A percentile compares a stretch with the other conserved stretches of the same genome.
Conservation (phyloP, 2,797 vertebrate genomes). For the Sciurus carolinensis region DNA sequence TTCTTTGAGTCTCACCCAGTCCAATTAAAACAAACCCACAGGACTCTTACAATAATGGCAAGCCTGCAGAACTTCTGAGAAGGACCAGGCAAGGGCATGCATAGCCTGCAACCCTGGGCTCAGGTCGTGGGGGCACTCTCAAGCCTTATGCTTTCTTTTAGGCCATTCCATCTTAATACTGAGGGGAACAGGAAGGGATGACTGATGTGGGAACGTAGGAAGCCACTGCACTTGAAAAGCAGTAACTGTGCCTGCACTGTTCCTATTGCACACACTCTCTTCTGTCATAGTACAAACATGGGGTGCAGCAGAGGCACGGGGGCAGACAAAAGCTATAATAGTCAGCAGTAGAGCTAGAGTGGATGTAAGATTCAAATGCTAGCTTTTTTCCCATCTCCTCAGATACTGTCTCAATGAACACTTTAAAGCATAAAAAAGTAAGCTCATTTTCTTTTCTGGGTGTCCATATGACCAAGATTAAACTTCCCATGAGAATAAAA, state of each 20-base stretch:
- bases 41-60: not conserved
- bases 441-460: not conserved
- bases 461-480: no score
- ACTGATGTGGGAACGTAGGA: not conserved
- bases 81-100: not conserved
- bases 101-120: rapidly evolving
- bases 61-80: not conserved
- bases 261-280: rapidly evolving
- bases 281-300: not conserved
- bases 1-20: rapidly evolving
- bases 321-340: rapidly evolving
- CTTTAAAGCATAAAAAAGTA: not conserved
- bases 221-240: rapidly evolving
- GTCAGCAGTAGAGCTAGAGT: not conserved
- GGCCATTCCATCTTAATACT: not conserved
- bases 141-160: not conserved
- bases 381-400: not conserved
- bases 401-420: not conserved
- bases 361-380: not conserved
- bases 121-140: rapidly evolving
- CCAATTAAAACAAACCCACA: not conserved
- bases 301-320: not conserved
- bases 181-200: not conserved
- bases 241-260: rapidly evolving
- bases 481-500: not conserved